Conservation (phyloP, 2,888 invertebrate species). For the Emesis castigata region DNA sequence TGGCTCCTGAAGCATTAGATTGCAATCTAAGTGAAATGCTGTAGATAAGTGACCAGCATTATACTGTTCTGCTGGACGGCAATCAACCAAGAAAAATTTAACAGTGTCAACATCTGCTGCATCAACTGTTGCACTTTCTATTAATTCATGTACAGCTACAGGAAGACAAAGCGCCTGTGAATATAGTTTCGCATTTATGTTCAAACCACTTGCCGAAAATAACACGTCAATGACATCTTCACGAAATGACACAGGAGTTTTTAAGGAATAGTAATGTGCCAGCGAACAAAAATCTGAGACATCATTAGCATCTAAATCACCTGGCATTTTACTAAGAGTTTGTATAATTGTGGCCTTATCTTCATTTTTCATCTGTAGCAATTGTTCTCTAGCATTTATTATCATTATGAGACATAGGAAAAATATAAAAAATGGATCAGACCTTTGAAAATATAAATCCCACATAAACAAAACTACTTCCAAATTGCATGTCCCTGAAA, state of each 20-base stretch:
- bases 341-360: slow-evolving; percentile 92
- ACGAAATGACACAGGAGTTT: slow-evolving; percentile 97
- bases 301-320: slow-evolving; percentile 97
- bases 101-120: slow-evolving; percentile 90
- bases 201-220: slow-evolving; percentile 87
- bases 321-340: slow-evolving; percentile 93
- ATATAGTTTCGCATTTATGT: slow-evolving; percentile 89
- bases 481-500: slow-evolving; percentile 95
- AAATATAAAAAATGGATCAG: slow-evolving; percentile 98
- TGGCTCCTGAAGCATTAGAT: slow-evolving; percentile 98
- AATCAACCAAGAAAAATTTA: slow-evolving; percentile 98
- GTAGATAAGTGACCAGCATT: slow-evolving; percentile 98
- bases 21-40: slow-evolving; percentile 99
- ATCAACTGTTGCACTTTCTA: slow-evolving; percentile 94
- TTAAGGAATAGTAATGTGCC: slow-evolving; percentile 97
- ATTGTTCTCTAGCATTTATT: slow-evolving; percentile 97
- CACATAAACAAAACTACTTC: slow-evolving; percentile 97
- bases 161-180: slow-evolving; percentile 98
- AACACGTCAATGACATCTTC: slow-evolving; percentile 93
- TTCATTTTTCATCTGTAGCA: slow-evolving; percentile 93
- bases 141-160: slow-evolving; percentile 97
- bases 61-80: slow-evolving; percentile 98
- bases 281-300: slow-evolving; percentile 98
- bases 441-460: slow-evolving; percentile 98
- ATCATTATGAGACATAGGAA: slow-evolving; percentile 98